Conservation (phyloP, 1,140 invertebrate genomes). For the Chrysoperla carnea region DNA sequence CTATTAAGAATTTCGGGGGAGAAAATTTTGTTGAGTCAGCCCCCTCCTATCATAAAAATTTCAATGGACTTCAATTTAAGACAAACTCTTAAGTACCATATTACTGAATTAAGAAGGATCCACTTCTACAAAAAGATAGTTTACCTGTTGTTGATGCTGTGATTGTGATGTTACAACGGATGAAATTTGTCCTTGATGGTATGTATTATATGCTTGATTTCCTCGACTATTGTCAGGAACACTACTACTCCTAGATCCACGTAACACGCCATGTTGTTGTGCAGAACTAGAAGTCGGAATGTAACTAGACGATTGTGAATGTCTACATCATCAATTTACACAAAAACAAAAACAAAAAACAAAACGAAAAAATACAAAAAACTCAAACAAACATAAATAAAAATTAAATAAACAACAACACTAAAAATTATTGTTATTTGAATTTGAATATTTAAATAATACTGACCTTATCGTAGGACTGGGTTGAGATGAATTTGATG, state of each 20-base stretch:
- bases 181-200: not conserved
- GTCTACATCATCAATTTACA: not conserved
- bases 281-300: not conserved
- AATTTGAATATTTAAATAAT: not conserved
- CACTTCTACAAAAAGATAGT: no score
- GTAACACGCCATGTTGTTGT: not conserved
- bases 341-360: not conserved
- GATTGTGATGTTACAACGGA: not conserved
- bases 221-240: not conserved
- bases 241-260: not conserved
- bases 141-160: not conserved
- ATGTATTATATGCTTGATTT: not conserved
- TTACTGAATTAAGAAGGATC: no score
- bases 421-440: not conserved
- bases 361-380: not conserved
- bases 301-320: not conserved
- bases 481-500: constrained; percentile 18
- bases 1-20: no score
- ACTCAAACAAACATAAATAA: not conserved
- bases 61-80: no score
- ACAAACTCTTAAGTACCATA: no score
- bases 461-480: constrained; percentile 30
- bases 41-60: no score
- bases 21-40: no score
- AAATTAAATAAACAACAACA: not conserved